Percentiles rank a stretch among this genome's conserved stretches.
Evolutionary conservation across 2,797 vertebrate genomes (phyloP).

Genomic region (Coreius guichenoti): DNA sequence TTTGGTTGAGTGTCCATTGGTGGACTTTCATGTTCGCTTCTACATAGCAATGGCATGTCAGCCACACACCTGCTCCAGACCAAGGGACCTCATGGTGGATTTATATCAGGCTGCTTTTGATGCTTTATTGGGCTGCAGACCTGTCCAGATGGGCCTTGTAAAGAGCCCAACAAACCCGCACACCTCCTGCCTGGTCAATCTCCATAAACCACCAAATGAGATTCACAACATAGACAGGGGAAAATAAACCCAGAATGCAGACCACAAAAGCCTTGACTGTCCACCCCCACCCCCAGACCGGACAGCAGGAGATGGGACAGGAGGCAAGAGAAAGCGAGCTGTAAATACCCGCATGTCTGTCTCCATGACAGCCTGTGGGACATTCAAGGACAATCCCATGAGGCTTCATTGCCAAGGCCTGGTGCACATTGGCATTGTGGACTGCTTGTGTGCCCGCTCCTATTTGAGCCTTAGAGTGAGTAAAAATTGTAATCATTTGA

Average conservation of each 20-base stretch:
- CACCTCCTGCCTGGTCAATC: constrained; percentile 58
- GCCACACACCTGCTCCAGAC: constrained; percentile 44
- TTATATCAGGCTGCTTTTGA: constrained; percentile 50
- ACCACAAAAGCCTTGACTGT: constrained; percentile 53
- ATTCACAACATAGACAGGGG: constrained; percentile 56
- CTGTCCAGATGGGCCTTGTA: constrained; percentile 64
- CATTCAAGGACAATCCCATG: constrained; percentile 61
- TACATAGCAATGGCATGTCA: constrained; percentile 41
- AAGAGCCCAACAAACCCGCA: constrained; percentile 55
- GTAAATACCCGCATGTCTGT: constrained; percentile 65
- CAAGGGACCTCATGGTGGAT: constrained; percentile 40
- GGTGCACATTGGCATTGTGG: constrained; percentile 55
- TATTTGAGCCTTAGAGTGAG: constrained; percentile 31
- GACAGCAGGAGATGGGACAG: constrained; percentile 60
- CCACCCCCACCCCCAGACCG: constrained; percentile 35
- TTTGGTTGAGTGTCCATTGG: not conserved
- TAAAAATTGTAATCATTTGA: not conserved
- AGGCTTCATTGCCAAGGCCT: constrained; percentile 61
- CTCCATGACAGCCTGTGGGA: constrained; percentile 61
- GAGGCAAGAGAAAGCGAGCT: constrained; percentile 62
- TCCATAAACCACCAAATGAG: constrained; percentile 58
- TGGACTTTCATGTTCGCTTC: constrained; percentile 34
- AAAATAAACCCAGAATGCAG: constrained; percentile 57
- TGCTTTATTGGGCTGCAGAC: constrained; percentile 55
- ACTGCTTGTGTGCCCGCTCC: constrained; percentile 38